Evolutionary conservation across 2,113 vertebrate species (phyloP), one percentile per base, ranked within the genome.

Genomic region (Typhlomys cinereus): DNA sequence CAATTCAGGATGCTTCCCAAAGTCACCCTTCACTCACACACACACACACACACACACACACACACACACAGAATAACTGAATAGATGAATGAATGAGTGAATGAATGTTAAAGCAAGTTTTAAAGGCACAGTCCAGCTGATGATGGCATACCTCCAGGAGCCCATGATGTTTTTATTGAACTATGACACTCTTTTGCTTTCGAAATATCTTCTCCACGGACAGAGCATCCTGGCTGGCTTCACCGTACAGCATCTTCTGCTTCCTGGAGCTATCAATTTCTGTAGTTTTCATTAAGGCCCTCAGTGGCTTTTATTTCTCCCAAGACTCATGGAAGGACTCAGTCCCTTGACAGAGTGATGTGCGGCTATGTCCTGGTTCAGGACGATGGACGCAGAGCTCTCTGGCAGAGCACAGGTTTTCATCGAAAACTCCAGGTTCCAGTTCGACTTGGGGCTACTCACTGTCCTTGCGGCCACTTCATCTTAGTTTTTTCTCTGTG

Each of bases 111-210:
- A n/a, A n/a, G n/a, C n/a, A n/a, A n/a, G n/a, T n/a, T n/a, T n/a
- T n/a, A n/a, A n/a, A n/a, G n/a, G n/a, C n/a, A n/a, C n/a, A n/a
- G n/a, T n/a, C n/a, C n/a, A n/a, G n/a, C n/a, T n/a, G n/a, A n/a
- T n/a, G n/a, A n/a, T n/a, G n/a, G n/a, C n/a, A n/a, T n/a, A n/a
- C n/a, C n/a, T n/a, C n/a, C n/a, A n/a, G n/a, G n/a, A n/a, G n/a
- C 41, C 81, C 54, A 20, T 79, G 74, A 84, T 8, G 52, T 75
- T 85, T 82, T 83, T 66, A 86, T 59, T 36, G 78, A 62, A 14
- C 25, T 85, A 31, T 67, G 54, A 4, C 64, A 57, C 48, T 84
- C 87, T 88, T n/a, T 76, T 78, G 59, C 75, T 75, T 88, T 90
- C 36, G 61, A 83, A 89, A 61, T 74, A 7, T 41, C 48, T 84